phyloP scores from a whole-genome alignment of 2,797 vertebrate species.

The Pangasius djambal region DNA sequence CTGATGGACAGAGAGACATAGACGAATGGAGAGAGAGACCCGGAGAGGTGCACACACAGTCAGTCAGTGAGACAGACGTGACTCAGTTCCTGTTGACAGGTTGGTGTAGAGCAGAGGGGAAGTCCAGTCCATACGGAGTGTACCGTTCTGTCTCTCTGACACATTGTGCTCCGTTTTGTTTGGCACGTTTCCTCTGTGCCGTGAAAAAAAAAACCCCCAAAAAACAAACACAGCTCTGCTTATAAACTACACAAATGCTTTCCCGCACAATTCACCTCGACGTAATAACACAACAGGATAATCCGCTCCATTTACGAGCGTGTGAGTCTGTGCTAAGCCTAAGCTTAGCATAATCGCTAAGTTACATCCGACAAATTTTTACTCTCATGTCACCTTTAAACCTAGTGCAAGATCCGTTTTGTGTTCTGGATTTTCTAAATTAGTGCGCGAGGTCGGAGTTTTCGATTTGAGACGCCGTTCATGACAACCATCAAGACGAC shows the following conservation, averaged over 20 bases:
- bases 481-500: neutral
- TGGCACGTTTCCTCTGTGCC: constrained; percentile 41
- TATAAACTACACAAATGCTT: neutral
- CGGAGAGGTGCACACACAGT: neutral
- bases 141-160: neutral
- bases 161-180: constrained; percentile 48
- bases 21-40: neutral
- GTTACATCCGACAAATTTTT: neutral
- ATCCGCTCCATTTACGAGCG: neutral
- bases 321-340: neutral
- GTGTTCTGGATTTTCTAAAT: neutral
- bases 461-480: neutral
- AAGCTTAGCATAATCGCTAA: neutral
- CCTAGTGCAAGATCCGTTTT: neutral
- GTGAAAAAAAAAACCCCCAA: neutral
- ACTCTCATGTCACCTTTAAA: neutral
- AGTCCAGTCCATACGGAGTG: constrained; percentile 23
- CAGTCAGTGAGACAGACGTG: constrained; percentile 7
- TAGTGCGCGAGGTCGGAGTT: neutral
- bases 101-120: constrained; percentile 24
- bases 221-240: constrained; percentile 30
- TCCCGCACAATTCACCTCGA: neutral
- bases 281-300: neutral
- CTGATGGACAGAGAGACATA: neutral
- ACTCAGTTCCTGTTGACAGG: constrained; percentile 30